These are phyloP conservation scores for Poeciliopsis retropinna DNA, from an alignment of 2,113 vertebrate genomes.

Conservation along the genomic window DNA sequence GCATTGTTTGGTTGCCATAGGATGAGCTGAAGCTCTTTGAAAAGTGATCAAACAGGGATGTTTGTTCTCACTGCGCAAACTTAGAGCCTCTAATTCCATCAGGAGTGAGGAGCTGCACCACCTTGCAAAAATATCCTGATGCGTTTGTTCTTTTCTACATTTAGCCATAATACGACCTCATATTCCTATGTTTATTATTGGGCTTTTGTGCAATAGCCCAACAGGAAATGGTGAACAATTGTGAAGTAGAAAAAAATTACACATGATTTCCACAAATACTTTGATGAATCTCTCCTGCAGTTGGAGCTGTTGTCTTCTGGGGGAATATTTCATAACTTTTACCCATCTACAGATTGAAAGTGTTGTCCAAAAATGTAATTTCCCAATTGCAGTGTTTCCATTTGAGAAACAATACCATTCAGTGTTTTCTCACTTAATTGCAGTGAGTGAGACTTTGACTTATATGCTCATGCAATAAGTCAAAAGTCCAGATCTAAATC, in stretches of 20 bases:
- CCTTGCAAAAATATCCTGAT: not conserved
- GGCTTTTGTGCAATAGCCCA: not conserved
- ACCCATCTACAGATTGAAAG: too few species aligned
- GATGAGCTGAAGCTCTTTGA: not conserved
- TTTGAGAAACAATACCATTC: too few species aligned
- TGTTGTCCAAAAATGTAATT: too few species aligned
- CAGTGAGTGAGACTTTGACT: too few species aligned
- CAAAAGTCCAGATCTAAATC: too few species aligned
- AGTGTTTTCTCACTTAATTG: too few species aligned
- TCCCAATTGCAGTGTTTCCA: too few species aligned
- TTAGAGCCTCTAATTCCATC: not conserved
- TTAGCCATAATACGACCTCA: too few species aligned
- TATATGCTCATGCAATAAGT: too few species aligned
- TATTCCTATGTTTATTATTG: too few species aligned
- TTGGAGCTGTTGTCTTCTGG: not conserved
- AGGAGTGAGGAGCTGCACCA: not conserved
- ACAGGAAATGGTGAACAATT: not conserved
- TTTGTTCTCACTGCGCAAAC: not conserved
- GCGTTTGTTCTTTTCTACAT: too few species aligned
- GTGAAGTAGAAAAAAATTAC: not conserved
- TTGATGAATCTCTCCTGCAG: not conserved
- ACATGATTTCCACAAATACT: not conserved
- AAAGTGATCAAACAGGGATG: not conserved
- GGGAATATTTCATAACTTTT: not conserved
- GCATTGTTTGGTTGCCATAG: not conserved